Evolutionary conservation across 2,113 vertebrate species (phyloP).

Genomic region (Callaeas wilsoni): DNA sequence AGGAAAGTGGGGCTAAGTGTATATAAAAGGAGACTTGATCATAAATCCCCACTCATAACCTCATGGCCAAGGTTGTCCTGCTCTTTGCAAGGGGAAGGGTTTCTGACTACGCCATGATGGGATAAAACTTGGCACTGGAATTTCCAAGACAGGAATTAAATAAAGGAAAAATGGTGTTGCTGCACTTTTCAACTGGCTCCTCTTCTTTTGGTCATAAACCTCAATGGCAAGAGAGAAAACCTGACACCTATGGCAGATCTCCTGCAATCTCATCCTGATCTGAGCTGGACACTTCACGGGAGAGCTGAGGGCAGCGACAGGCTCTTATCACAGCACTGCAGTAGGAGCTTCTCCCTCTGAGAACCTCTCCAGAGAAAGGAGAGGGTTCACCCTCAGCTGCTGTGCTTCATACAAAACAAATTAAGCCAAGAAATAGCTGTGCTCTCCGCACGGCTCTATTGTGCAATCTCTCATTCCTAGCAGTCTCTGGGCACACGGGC

Average conservation of each 20-base stretch:
- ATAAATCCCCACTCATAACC: slow-evolving; percentile 19
- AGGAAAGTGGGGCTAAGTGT: slow-evolving; percentile 16
- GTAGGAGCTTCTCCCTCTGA: not conserved
- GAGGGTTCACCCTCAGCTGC: not conserved
- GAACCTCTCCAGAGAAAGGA: slow-evolving; percentile 25
- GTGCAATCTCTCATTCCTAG: not conserved
- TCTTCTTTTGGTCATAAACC: not conserved
- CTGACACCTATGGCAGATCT: not conserved
- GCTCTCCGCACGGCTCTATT: not conserved
- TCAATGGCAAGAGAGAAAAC: not conserved
- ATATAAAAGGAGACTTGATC: not conserved
- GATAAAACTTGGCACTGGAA: not conserved
- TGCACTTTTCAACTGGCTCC: not conserved
- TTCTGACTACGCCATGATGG: not conserved
- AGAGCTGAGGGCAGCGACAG: not conserved
- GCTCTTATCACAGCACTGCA: not conserved
- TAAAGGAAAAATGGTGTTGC: not conserved
- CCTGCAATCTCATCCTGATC: not conserved
- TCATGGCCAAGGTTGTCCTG: not conserved
- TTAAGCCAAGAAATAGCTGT: not conserved
- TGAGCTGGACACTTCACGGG: not conserved
- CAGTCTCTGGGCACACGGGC: not conserved
- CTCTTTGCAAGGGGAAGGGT: not conserved
- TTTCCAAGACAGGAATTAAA: slow-evolving; percentile 10
- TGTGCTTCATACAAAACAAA: not conserved